Conservation (phyloP, 2,797 vertebrate genomes). For the Cyprinodon diabolis region DNA sequence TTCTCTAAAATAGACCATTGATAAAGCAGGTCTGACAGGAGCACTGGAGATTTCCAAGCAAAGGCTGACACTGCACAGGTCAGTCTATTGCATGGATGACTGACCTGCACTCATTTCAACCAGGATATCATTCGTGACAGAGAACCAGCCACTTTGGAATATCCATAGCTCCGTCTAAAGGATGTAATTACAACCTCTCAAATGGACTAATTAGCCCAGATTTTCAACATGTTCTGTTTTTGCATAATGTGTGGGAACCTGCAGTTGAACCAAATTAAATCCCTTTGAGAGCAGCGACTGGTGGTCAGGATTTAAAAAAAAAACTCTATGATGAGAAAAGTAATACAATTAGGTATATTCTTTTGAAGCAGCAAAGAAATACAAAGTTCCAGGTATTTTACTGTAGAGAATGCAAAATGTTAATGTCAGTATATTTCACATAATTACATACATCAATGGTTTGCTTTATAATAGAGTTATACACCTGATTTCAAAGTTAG, state of each 20-base stretch:
- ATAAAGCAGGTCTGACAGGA: slow-evolving; percentile 17
- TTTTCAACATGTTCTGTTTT: slow-evolving; percentile 66
- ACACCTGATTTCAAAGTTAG: not conserved
- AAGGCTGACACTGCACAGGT: slow-evolving; percentile 48
- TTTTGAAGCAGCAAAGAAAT: slow-evolving; percentile 6
- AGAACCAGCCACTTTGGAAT: slow-evolving; percentile 61
- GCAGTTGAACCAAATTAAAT: slow-evolving; percentile 71
- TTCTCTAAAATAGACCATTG: slow-evolving; percentile 30
- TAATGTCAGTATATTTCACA: not conserved
- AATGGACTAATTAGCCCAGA: slow-evolving; percentile 74
- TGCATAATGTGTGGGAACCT: slow-evolving; percentile 68
- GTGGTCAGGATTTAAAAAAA: slow-evolving; percentile 53
- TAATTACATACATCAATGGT: not conserved
- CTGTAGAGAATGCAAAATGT: not conserved
- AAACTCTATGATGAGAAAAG: slow-evolving; percentile 38
- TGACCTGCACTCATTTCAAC: slow-evolving; percentile 48
- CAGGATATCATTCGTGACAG: slow-evolving; percentile 57
- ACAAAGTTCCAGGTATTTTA: not conserved
- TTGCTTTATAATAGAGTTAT: not conserved
- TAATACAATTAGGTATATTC: slow-evolving; percentile 34
- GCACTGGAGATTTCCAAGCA: slow-evolving; percentile 46
- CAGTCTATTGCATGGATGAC: slow-evolving; percentile 39
- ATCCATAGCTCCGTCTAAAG: slow-evolving; percentile 66
- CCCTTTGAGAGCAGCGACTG: slow-evolving; percentile 53
- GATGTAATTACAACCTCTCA: slow-evolving; percentile 76